A percentile compares a stretch with the other conserved stretches of the same genome.
Evolutionary conservation across 2,797 vertebrate species (phyloP).

Genomic region (Astyanax mexicanus): DNA sequence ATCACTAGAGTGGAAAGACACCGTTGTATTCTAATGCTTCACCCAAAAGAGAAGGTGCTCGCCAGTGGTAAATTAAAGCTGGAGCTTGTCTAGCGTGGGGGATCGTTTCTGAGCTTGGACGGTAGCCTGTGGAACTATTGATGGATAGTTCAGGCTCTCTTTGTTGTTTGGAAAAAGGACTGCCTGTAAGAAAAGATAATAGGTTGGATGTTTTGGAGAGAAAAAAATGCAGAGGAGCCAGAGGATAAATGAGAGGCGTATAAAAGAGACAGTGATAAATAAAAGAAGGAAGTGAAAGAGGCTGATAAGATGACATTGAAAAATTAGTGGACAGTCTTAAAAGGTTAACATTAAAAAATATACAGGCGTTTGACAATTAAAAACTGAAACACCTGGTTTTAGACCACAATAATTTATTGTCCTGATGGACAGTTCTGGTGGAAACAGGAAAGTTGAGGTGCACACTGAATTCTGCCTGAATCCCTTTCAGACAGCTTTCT

Average conservation of each 20-base stretch:
- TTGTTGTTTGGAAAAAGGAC: background rate
- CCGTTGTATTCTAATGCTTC: background rate
- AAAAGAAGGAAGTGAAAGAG: background rate
- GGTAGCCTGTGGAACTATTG: background rate
- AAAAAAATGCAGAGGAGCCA: background rate
- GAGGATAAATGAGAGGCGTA: background rate
- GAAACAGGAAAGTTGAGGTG: no score
- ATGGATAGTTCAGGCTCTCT: background rate
- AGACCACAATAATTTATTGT: no score
- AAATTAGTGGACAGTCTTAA: background rate
- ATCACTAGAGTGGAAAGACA: conserved; percentile 13
- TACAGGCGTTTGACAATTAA: no score
- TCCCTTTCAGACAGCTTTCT: no score
- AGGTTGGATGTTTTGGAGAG: conserved; percentile 8
- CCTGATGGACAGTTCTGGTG: no score
- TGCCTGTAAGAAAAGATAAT: background rate
- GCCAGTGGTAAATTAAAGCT: background rate
- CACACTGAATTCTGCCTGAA: no score
- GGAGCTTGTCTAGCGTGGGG: background rate
- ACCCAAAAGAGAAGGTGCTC: background rate
- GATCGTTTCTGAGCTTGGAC: background rate
- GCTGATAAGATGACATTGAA: background rate
- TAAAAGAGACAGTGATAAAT: background rate
- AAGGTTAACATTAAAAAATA: background rate
- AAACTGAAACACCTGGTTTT: no score